Percentiles rank a stretch among this genome's conserved stretches.
Conservation (phyloP, 1,140 invertebrate species). For the Hesperophylax magnus region DNA sequence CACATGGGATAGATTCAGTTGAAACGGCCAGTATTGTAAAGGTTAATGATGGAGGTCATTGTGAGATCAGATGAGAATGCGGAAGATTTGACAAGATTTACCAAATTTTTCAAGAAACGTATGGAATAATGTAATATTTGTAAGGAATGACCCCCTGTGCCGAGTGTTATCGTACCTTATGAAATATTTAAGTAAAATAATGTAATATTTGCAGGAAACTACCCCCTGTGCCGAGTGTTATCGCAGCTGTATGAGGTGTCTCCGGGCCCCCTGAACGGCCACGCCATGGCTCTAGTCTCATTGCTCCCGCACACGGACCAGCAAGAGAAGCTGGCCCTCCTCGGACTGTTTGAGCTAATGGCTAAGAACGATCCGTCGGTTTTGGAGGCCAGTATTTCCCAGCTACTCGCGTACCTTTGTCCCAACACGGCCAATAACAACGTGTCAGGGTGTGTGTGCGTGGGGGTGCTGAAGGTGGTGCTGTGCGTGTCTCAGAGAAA, state of each 20-base stretch:
- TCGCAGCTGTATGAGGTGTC: slow-evolving; percentile 91
- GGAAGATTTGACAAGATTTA: too few relatives aligned
- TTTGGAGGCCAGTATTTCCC: slow-evolving; percentile 82
- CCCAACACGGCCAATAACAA: slow-evolving; percentile 61
- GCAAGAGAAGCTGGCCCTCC: slow-evolving; percentile 85
- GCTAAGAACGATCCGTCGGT: slow-evolving; percentile 85
- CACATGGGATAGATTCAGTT: too few relatives aligned
- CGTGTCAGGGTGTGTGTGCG: slow-evolving; percentile 66
- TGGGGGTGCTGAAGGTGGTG: slow-evolving; percentile 78
- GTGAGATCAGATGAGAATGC: too few relatives aligned
- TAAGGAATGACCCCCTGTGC: too few relatives aligned
- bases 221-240: slow-evolving; percentile 85
- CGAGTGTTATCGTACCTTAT: too few relatives aligned
- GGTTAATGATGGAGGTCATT: too few relatives aligned
- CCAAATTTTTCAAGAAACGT: too few relatives aligned
- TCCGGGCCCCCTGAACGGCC: slow-evolving; percentile 86
- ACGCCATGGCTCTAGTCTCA: slow-evolving; percentile 85
- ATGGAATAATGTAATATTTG: too few relatives aligned
- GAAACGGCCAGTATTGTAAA: too few relatives aligned
- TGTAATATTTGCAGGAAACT: slow-evolving; percentile 77
- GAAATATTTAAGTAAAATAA: too few relatives aligned
- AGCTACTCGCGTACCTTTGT: slow-evolving; percentile 80
- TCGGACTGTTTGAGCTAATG: slow-evolving; percentile 85
- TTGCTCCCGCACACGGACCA: slow-evolving; percentile 86
- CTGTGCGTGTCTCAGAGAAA: slow-evolving; percentile 80